Percentiles rank a stretch among this genome's conserved stretches.
These are phyloP conservation scores for Hiodon alosoides DNA, from an alignment of 2,113 vertebrate species.

Conservation along the genomic window DNA sequence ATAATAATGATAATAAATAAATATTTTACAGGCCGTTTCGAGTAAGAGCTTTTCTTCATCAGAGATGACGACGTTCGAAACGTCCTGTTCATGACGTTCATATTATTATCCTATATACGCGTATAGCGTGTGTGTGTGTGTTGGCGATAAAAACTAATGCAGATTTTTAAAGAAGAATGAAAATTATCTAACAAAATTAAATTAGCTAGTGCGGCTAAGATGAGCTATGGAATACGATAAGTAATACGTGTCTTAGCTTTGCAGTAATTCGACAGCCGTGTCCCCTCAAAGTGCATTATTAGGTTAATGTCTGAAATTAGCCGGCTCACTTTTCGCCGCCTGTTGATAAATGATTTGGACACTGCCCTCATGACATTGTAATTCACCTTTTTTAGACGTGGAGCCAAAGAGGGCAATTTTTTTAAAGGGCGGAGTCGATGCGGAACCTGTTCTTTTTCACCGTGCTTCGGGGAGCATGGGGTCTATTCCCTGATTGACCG, in stretches of 20 bases:
- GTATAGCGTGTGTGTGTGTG: no score
- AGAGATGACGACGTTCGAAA: no score
- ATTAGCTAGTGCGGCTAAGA: not conserved
- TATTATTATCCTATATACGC: no score
- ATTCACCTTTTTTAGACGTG: conserved; percentile 21
- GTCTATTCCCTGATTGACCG: conserved; percentile 22
- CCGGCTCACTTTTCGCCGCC: conserved; percentile 21
- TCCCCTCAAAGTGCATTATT: conserved; percentile 11
- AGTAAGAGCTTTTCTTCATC: no score
- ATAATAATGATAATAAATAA: no score
- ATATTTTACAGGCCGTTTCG: no score
- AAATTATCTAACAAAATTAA: not conserved
- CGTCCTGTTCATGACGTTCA: no score
- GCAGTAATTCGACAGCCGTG: conserved; percentile 5
- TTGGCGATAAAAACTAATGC: no score
- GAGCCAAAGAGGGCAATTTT: conserved; percentile 21
- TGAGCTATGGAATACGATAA: conserved; percentile 1
- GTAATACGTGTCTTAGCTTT: not conserved
- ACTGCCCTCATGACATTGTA: conserved; percentile 18
- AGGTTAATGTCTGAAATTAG: conserved; percentile 17
- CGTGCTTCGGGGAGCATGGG: conserved; percentile 19
- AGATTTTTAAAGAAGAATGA: no score
- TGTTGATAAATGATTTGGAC: conserved; percentile 30
- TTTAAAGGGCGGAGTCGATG: not conserved
- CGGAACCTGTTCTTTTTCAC: conserved; percentile 42